Base-by-base conservation (phyloP, 2,113 vertebrate genomes). In the Corythoichthys haematopterus region DNA sequence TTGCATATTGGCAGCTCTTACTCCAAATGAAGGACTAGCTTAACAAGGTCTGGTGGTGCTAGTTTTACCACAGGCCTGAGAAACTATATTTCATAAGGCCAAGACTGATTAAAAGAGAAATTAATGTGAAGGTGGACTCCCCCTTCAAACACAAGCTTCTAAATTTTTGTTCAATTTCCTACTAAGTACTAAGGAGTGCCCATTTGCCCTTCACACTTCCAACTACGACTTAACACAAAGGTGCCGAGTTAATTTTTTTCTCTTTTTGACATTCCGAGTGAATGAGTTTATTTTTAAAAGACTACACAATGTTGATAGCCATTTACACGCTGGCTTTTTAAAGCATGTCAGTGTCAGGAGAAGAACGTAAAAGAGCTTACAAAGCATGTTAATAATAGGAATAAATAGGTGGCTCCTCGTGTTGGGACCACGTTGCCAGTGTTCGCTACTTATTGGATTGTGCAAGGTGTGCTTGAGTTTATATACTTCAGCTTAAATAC, bases 391-490 rank as follows among this genome's bases (percentile, higher is more conserved):
- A 64, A 48, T 52, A 53, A 40, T 10, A 36, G 4, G 14, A 79
- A 86, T 90, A 87, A 90, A 91, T 87, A 86, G 63, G 13, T 65
- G 57, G 68, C 65, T 75, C 88, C 85, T 84, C 81, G 59, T 67
- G 64, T 53, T 80, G 72, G 65, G 73, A 73, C 89, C 86, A 87
- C 84, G 0, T 91, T 82, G 81, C 86, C 91, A 91, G 91, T 91
- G 88, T 88, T 86, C 57, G 77, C 76, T 87, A 86, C 79, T 84
- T 76, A 16, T 87, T 75, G 87, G 80, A 59, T 74, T 91, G 87
- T 87, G 86, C 88, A 90, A 91, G 84, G 73, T 90, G 90, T 88
- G 84, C 77, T 89, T 77, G 81, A 87, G 85, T 80, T 87, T 89
- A 74, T 83, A 67, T 46, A 46, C 11, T 28, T 62, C 0, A 62